Percentiles rank a stretch among this genome's conserved stretches.
phyloP scores from a whole-genome alignment of 2,888 invertebrate species.

The Melinopterus prodromus region DNA sequence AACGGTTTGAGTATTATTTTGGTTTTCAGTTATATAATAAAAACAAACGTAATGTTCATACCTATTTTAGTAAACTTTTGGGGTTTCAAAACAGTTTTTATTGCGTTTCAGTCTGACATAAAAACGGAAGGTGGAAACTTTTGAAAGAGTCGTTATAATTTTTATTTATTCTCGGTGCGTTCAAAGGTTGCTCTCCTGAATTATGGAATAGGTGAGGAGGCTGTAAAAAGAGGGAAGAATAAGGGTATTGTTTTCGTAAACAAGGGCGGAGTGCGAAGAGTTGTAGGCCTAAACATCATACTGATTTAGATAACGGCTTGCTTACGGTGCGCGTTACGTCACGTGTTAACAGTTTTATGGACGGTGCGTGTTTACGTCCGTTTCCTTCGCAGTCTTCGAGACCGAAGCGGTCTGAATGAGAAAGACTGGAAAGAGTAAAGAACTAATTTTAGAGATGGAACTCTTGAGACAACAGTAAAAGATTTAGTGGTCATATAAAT shows the following conservation, averaged over 20 bases:
- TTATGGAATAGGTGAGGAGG: not conserved
- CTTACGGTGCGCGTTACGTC: not conserved
- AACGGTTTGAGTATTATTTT: no score
- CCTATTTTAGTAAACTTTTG: not conserved
- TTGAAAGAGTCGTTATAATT: not conserved
- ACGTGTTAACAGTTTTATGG: not conserved
- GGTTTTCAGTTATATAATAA: no score
- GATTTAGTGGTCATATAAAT: no score
- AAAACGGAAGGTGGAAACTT: no score
- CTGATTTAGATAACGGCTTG: not conserved
- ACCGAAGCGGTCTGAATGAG: not conserved
- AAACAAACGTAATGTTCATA: no score
- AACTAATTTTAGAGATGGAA: not conserved
- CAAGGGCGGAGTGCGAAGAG: not conserved
- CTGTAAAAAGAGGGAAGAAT: not conserved
- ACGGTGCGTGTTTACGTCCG: not conserved
- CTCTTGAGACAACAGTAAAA: no score
- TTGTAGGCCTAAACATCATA: not conserved
- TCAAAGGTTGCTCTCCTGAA: not conserved
- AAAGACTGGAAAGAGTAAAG: not conserved
- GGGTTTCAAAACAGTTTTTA: not conserved
- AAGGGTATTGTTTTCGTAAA: slow-evolving; percentile 4
- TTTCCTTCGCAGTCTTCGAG: not conserved
- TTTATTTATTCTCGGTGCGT: not conserved
- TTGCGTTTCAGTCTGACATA: not conserved